Base-by-base conservation (phyloP, 2,888 invertebrate genomes). In the Dolichomitus sp. region DNA sequence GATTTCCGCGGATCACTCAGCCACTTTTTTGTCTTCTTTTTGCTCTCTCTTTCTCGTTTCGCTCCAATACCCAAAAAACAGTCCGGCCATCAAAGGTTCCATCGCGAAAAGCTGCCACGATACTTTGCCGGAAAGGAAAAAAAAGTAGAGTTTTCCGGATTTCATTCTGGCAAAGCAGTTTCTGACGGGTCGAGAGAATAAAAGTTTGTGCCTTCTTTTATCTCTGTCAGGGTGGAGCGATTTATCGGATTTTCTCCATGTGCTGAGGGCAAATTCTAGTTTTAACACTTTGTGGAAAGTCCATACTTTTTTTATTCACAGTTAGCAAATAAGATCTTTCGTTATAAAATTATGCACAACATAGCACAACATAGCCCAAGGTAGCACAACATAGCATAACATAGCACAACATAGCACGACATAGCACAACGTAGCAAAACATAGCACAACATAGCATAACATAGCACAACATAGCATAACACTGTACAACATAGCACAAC, bases 1-100 rank as follows among this genome's bases (percentile, higher is more conserved):
- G 84, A 84, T 85, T 84, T 79, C 70, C 50, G 78, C 37, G 73
- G 76, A 85, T 85, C 80, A 77, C 75, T 85, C 84, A 80, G 65
- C 76, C 74, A 81, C 70, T 81, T 83, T 79, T 84, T 83, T 70
- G 57, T 45, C 48, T 17, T 42, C 52, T 73, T 65, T 54, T 12
- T 52, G 40, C 50, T 14, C 23, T 17, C 73, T 23, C 61, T 65
- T 27, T 52, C 68, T 63, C 27, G 19, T 73, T 75, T 61, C 45
- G 59, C 54, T 70, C 70, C 54, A 65, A 45, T 63, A 54, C 27
- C 54, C 27, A 52, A 52, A 65, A 72, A 68, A 68, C 30, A 52
- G 33, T 5, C 37, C 52, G 42, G 65, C 70, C 78, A 52, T 74
- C 59, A 69, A 75, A 69, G 40, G 50, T 57, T 76, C 42, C 52